Evolutionary conservation across 2,113 vertebrate species (phyloP).

Genomic region (Anolis sagrei): DNA sequence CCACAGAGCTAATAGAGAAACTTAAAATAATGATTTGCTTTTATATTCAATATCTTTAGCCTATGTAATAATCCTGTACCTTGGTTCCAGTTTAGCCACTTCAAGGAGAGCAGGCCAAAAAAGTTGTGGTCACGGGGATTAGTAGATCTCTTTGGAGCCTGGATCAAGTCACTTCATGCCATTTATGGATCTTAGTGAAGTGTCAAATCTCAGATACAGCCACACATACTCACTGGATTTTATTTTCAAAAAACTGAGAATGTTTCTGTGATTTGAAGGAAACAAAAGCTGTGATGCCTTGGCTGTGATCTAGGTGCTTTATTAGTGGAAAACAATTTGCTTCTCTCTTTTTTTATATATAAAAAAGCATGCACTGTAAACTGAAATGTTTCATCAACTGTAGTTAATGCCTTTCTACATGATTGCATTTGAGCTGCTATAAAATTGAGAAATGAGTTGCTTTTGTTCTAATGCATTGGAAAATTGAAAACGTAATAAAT

Average conservation of each 20-base stretch:
- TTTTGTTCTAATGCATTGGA: conserved; percentile 48
- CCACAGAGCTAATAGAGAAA: background rate
- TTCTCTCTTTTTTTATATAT: conserved; percentile 15
- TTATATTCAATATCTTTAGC: background rate
- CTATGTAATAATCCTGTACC: background rate
- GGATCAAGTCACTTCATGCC: background rate
- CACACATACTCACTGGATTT: conserved; percentile 24
- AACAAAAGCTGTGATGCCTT: conserved; percentile 35
- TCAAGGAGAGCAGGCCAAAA: background rate
- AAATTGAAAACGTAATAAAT: conserved; percentile 56
- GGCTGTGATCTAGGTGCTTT: background rate
- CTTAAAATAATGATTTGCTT: background rate
- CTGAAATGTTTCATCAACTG: conserved; percentile 36
- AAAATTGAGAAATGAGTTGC: conserved; percentile 28
- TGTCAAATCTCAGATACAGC: conserved; percentile 25
- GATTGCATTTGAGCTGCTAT: conserved; percentile 17
- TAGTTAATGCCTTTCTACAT: conserved; percentile 11
- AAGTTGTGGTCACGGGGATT: background rate
- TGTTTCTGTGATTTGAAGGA: conserved; percentile 29
- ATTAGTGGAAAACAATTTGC: too few species aligned
- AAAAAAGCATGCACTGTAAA: conserved; percentile 30
- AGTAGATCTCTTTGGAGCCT: background rate
- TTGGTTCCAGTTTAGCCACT: background rate
- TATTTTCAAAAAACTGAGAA: conserved; percentile 57
- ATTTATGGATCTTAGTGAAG: conserved; percentile 26